A percentile compares a stretch with the other conserved stretches of the same genome.
Conservation (phyloP, 2,113 vertebrate genomes). For the Gambusia holbrooki region DNA sequence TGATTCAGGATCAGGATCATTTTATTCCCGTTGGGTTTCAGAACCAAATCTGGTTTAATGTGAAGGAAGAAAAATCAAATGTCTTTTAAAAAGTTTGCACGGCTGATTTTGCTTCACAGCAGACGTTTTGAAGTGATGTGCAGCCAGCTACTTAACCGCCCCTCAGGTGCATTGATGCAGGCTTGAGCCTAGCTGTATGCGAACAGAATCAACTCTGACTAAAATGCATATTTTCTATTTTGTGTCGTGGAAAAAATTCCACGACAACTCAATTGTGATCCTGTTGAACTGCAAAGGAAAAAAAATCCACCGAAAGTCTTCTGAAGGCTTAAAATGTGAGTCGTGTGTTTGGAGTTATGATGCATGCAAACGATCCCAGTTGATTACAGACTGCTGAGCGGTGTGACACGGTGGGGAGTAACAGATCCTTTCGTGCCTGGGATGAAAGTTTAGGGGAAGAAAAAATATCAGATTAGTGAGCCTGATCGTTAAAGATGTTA, state of each 20-base stretch:
- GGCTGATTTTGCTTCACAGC: constrained; percentile 9
- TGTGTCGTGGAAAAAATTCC: neutral
- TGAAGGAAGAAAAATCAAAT: neutral
- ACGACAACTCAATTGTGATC: neutral
- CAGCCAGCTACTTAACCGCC: constrained; percentile 26
- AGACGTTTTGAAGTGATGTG: constrained; percentile 30
- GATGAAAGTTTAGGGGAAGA: neutral
- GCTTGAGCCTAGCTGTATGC: constrained; percentile 32
- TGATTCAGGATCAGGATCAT: constrained; percentile 12
- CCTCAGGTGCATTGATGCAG: constrained; percentile 47
- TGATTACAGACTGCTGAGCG: no score
- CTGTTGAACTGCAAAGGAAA: neutral
- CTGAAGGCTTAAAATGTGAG: neutral
- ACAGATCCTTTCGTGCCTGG: neutral
- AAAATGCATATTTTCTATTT: neutral
- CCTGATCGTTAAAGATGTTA: neutral
- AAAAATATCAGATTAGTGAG: neutral
- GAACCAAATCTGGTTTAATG: constrained; percentile 12
- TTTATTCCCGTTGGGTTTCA: constrained; percentile 12
- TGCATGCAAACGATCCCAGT: no score
- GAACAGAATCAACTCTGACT: neutral
- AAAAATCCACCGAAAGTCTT: neutral
- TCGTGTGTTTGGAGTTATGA: no score
- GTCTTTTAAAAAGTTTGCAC: neutral
- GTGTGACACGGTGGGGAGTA: no score